phyloP scores from a whole-genome alignment of 2,888 invertebrate species.

The Eucriotettix oculatus region DNA sequence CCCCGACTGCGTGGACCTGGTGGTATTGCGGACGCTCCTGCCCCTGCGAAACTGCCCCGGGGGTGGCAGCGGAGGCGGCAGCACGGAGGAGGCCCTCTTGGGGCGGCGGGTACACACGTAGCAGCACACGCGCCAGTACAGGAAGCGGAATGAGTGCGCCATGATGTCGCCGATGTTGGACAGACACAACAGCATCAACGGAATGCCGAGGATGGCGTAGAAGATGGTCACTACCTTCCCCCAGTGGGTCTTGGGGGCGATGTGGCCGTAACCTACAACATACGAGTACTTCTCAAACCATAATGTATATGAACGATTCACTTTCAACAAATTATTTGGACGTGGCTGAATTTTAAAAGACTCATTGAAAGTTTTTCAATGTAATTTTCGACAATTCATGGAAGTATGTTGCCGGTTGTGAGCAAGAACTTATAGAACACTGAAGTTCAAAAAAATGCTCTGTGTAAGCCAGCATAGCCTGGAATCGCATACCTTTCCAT shows the following conservation, averaged over 20 bases:
- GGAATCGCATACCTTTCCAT: too few relatives aligned
- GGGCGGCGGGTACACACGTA: constrained; percentile 75
- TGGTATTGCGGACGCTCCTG: neutral
- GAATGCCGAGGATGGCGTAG: constrained; percentile 89
- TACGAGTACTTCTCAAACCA: too few relatives aligned
- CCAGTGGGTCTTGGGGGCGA: constrained; percentile 81
- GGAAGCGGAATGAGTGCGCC: constrained; percentile 82
- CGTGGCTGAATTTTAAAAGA: too few relatives aligned
- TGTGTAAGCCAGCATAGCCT: too few relatives aligned
- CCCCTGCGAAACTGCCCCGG: neutral
- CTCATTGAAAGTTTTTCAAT: too few relatives aligned
- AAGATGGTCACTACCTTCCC: constrained; percentile 92
- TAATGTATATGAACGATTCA: too few relatives aligned
- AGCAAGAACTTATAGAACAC: too few relatives aligned
- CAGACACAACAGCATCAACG: constrained; percentile 83
- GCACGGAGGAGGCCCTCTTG: neutral
- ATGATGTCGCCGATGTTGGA: constrained; percentile 89
- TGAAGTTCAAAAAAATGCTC: too few relatives aligned
- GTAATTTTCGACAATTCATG: too few relatives aligned
- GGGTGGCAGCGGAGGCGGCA: neutral
- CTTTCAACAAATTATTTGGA: too few relatives aligned
- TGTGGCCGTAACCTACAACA: constrained; percentile 77
- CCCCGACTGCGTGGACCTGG: neutral
- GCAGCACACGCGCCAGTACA: constrained; percentile 88
- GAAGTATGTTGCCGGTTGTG: too few relatives aligned